Base-by-base conservation (phyloP, 2,113 vertebrate species). In the Chaenogobius annularis region DNA sequence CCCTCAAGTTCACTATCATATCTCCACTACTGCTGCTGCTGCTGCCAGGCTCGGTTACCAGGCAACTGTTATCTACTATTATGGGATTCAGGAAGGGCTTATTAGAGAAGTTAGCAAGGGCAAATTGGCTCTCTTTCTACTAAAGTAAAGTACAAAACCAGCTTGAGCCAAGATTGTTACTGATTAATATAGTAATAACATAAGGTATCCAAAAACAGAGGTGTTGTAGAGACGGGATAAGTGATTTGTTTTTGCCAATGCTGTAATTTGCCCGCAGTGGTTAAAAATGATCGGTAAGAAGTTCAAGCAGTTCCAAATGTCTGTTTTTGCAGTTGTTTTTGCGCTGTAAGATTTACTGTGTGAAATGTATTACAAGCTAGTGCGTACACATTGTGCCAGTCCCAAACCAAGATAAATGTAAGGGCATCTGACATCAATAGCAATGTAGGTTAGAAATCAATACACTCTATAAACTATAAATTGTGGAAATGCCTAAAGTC, bases 31-130 rank as follows among this genome's bases (percentile, higher is more conserved):
- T 71, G 77, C 55, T 58, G 55, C 55, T 26, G 55, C 70, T 75
- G 86, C 85, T 85, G 87, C 81, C 84, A 76, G 71, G 82, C 73
- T 75, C 59, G 79, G 80, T 91, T 89, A 79, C 86, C 69, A 67
- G 73, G 88, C 81, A 86, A 87, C 83, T 54, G 3, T 78, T 85
- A 79, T 83, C 78, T 83, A 82, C 80, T 87, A 90, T 87, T 90
- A 91, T 91, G 87, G 86, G 86, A 84, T 89, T 88, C 22, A 55
- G 56, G 55, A 66, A 54, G 31, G 62, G 71, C 63, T 78, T 69
- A 69, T 79, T 74, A 66, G 72, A 74, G 75, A 82, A 78, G 81
- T 86, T 77, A 72, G 68, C 65, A 6, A 50, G 50, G 74, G 73
- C 80, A 79, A 84, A 87, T 83, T 86, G 63, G 68, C 80, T 83